Percentiles rank a stretch among this genome's conserved stretches.
Evolutionary conservation across 2,797 vertebrate genomes (phyloP).

Genomic region (Macrochelys suwanniensis): DNA sequence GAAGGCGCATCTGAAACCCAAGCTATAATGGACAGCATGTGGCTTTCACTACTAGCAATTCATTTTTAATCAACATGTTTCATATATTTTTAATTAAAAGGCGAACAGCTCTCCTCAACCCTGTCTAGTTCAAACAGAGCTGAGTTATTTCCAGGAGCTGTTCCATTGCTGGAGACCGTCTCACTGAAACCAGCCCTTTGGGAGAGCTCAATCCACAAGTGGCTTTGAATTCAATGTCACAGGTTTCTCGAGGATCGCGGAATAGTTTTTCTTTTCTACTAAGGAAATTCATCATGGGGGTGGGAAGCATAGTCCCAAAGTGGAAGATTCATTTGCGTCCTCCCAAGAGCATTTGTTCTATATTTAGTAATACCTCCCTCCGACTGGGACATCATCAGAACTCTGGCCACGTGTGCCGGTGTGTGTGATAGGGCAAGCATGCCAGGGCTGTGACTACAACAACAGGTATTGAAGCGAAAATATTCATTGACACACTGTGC

Average conservation of each 20-base stretch:
- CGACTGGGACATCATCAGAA: fast-evolving
- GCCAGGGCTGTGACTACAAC: not conserved
- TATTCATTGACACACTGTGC: fast-evolving
- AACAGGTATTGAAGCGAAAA: fast-evolving
- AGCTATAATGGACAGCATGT: not conserved
- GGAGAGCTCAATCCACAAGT: too few species aligned
- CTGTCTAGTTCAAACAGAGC: not conserved
- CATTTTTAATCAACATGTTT: not conserved
- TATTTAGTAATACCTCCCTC: not conserved
- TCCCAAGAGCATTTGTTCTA: not conserved
- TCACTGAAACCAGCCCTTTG: too few species aligned
- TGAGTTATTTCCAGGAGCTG: not conserved
- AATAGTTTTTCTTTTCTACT: not conserved
- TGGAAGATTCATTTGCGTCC: not conserved
- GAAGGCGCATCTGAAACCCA: not conserved
- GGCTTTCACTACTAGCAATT: not conserved
- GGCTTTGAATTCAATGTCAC: too few species aligned
- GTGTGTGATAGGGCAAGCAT: fast-evolving
- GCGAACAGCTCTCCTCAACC: not conserved
- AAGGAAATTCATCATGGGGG: not conserved
- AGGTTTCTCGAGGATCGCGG: not conserved
- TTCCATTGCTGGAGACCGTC: not conserved
- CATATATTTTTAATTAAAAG: not conserved
- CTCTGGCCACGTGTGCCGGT: fast-evolving
- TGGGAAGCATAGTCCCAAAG: too few species aligned